Percentiles rank a stretch among this genome's conserved stretches.
Evolutionary conservation across 1,140 invertebrate genomes (phyloP).

Genomic region (Musca domestica): DNA sequence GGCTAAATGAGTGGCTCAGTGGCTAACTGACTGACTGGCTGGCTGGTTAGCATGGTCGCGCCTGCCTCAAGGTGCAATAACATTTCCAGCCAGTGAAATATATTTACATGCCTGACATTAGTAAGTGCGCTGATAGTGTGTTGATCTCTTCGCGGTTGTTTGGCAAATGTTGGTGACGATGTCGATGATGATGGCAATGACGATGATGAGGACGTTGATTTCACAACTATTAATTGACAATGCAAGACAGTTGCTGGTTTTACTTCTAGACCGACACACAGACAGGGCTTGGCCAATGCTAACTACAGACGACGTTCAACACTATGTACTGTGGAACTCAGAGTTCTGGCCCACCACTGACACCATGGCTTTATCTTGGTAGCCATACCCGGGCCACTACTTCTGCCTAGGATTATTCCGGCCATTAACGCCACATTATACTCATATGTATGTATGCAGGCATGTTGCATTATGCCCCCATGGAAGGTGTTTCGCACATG

Average conservation of each 20-base stretch:
- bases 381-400: neutral
- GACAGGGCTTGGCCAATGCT: neutral
- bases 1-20: too few species aligned
- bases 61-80: slow-evolving; percentile 22
- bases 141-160: neutral
- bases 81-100: neutral
- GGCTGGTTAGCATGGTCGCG: too few species aligned
- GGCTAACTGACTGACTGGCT: too few species aligned
- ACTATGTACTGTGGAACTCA: neutral
- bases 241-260: neutral
- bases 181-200: neutral
- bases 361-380: too few species aligned
- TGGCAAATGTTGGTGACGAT: neutral
- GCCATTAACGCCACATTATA: slow-evolving; percentile 18
- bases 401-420: slow-evolving; percentile 12
- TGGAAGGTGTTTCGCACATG: slow-evolving; percentile 23
- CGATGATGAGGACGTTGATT: neutral
- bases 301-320: neutral
- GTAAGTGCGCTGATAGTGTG: neutral
- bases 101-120: neutral
- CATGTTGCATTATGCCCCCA: too few species aligned
- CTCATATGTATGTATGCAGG: neutral
- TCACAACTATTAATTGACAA: neutral
- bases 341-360: too few species aligned
- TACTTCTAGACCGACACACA: neutral